These are phyloP conservation scores for Monarcha castaneiventris DNA, from an alignment of 2,113 vertebrate species.

Conservation along the genomic window DNA sequence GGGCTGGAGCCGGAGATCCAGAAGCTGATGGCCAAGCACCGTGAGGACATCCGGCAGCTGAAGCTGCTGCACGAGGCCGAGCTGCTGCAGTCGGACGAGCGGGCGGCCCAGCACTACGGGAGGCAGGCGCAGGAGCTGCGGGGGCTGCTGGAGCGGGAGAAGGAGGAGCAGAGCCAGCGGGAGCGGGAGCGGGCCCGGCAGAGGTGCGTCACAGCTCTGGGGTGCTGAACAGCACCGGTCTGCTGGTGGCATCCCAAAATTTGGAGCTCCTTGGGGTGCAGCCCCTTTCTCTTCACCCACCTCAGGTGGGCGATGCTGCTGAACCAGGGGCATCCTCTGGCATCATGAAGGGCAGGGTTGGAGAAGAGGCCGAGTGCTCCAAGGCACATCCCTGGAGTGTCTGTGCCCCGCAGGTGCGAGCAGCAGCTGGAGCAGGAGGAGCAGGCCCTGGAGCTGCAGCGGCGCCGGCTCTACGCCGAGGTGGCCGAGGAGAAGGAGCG, in stretches of 20 bases:
- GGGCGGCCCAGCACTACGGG: conserved; percentile 78
- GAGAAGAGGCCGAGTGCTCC: fast-evolving
- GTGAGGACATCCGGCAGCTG: conserved; percentile 87
- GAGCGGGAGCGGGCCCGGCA: conserved; percentile 84
- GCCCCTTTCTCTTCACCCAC: neutral
- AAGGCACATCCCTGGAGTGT: neutral
- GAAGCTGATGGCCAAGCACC: conserved; percentile 89
- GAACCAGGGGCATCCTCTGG: neutral
- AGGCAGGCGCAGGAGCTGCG: conserved; percentile 84
- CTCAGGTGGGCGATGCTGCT: fast-evolving
- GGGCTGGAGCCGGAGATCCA: conserved; percentile 97
- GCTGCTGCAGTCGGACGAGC: conserved; percentile 83
- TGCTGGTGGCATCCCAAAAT: fast-evolving
- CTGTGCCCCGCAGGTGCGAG: conserved; percentile 75
- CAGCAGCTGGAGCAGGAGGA: conserved; percentile 93
- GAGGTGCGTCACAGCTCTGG: conserved; percentile 35
- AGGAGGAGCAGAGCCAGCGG: conserved; percentile 81
- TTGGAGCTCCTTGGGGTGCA: fast-evolving
- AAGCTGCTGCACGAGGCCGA: conserved; percentile 86
- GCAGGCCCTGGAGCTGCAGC: conserved; percentile 86
- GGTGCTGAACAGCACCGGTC: fast-evolving
- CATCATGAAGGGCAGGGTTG: fast-evolving
- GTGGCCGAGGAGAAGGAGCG: conserved; percentile 90
- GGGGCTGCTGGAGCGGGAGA: conserved; percentile 81
- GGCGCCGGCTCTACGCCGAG: conserved; percentile 83